phyloP scores from a whole-genome alignment of 2,113 vertebrate genomes.

The Neofelis nebulosa region DNA sequence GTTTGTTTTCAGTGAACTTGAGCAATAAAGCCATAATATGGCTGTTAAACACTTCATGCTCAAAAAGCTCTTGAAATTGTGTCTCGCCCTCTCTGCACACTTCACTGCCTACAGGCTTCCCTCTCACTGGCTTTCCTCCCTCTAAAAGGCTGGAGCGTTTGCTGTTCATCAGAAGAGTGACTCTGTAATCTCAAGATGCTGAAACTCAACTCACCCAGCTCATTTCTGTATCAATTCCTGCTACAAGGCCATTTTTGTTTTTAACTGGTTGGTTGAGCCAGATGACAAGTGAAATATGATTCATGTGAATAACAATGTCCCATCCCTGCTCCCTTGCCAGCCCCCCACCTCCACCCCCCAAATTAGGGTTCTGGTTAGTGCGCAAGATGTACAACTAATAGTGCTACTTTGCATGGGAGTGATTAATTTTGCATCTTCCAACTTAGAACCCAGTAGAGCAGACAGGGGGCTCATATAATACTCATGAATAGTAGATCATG shows the following conservation, averaged over 20 bases:
- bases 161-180: neutral
- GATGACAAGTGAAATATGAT: neutral
- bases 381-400: neutral
- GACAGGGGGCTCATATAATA: neutral
- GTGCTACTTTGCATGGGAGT: neutral
- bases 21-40: neutral
- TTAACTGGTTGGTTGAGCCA: neutral
- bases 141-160: neutral
- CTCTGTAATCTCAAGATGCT: neutral
- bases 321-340: neutral
- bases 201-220: neutral
- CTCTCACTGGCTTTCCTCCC: neutral
- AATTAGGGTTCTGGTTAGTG: neutral
- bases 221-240: conserved; percentile 6
- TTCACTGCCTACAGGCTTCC: neutral
- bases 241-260: neutral
- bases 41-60: neutral
- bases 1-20: neutral
- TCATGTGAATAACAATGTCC: neutral
- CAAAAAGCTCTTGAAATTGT: neutral
- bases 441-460: neutral
- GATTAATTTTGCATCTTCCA: neutral
- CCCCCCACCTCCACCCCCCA: neutral
- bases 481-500: neutral
- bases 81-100: neutral